Evolutionary conservation across 2,888 invertebrate species (phyloP).

Genomic region (Cheilosia pagana): DNA sequence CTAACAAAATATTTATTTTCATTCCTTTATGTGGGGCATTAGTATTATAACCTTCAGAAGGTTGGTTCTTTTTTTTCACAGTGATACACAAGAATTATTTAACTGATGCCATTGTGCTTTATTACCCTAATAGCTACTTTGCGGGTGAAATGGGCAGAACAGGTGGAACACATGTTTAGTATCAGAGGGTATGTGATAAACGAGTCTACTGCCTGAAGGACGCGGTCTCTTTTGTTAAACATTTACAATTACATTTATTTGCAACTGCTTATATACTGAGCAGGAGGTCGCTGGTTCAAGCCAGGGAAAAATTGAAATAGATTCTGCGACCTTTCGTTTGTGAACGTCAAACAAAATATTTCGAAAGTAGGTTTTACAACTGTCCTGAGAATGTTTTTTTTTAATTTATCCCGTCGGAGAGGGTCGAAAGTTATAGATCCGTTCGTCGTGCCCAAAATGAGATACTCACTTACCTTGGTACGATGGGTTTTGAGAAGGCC

Average conservation of each 20-base stretch:
- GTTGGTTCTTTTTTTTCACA: neutral
- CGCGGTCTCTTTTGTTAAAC: neutral
- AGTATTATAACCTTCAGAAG: slow-evolving; percentile 7
- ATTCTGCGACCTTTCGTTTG: too few relatives aligned
- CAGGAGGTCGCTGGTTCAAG: too few relatives aligned
- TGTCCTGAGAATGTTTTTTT: too few relatives aligned
- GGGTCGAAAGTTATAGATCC: too few relatives aligned
- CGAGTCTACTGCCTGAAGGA: slow-evolving; percentile 6
- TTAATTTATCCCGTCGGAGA: too few relatives aligned
- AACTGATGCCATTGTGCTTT: slow-evolving; percentile 31
- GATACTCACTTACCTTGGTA: too few relatives aligned
- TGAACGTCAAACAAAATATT: too few relatives aligned
- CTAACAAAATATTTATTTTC: neutral
- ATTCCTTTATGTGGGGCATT: neutral
- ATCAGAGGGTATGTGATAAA: slow-evolving; percentile 12
- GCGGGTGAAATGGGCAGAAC: neutral
- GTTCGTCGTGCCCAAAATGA: too few relatives aligned
- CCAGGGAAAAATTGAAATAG: too few relatives aligned
- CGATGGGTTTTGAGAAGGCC: too few relatives aligned
- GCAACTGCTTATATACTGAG: neutral
- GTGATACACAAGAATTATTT: slow-evolving; percentile 1
- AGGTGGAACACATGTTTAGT: slow-evolving; percentile 6
- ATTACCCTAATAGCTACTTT: slow-evolving; percentile 39
- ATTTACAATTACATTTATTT: neutral
- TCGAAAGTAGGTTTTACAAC: too few relatives aligned